Evolutionary conservation across 2,797 vertebrate species (phyloP).

Genomic region (Hippopotamyrus pictus): DNA sequence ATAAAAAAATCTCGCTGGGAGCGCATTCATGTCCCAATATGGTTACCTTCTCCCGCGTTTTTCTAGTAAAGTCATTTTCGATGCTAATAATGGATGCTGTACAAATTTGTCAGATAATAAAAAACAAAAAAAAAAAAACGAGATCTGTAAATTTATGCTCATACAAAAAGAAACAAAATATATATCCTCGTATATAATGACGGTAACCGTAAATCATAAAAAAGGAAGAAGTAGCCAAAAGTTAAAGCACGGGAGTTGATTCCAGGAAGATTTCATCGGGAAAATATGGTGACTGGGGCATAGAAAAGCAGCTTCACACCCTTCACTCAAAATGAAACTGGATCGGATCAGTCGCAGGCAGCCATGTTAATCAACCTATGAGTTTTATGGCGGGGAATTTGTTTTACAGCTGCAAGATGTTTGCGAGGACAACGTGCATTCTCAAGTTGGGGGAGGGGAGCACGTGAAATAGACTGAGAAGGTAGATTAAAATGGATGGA

Average conservation of each 20-base stretch:
- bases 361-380: background rate
- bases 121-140: background rate
- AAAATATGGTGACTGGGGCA: background rate
- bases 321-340: conserved; percentile 11
- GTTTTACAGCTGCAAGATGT: background rate
- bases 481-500: conserved; percentile 8
- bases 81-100: background rate
- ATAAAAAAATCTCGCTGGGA: conserved; percentile 11
- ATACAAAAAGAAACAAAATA: background rate
- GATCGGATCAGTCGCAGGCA: background rate
- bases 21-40: background rate
- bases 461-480: background rate
- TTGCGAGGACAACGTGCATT: background rate
- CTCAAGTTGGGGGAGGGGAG: background rate
- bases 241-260: background rate
- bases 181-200: background rate
- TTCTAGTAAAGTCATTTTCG: background rate
- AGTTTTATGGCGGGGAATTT: background rate
- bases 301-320: background rate
- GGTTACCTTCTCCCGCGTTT: background rate
- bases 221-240: background rate
- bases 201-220: background rate
- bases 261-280: background rate
- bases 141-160: background rate
- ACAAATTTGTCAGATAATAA: background rate